Evolutionary conservation across 2,888 invertebrate species (phyloP).

Genomic region (Leptogaster cylindrica): DNA sequence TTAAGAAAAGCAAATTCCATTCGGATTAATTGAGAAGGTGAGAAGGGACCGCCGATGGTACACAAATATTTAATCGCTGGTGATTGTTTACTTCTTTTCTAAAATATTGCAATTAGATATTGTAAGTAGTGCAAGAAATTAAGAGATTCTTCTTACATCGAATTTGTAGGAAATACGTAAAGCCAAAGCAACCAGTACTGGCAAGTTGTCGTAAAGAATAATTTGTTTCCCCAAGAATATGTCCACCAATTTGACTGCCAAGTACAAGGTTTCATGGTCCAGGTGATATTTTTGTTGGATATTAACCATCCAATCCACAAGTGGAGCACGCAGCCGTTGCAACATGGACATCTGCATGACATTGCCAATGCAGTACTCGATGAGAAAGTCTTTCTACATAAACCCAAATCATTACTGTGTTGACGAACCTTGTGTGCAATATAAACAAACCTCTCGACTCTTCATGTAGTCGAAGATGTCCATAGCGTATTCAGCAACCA

Average conservation of each 20-base stretch:
- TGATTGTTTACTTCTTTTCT: conserved; percentile 93
- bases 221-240: conserved; percentile 76
- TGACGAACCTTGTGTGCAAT: no score
- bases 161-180: conserved; percentile 95
- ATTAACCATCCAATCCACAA: conserved; percentile 99
- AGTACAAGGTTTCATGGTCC: conserved; percentile 97
- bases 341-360: conserved; percentile 82
- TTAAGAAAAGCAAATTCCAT: conserved; percentile 91
- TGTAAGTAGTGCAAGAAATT: background rate
- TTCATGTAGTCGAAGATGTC: conserved; percentile 95
- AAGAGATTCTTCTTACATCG: no score
- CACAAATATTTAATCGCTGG: conserved; percentile 94
- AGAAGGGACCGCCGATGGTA: conserved; percentile 95
- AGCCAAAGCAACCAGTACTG: conserved; percentile 90
- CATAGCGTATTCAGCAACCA: conserved; percentile 88
- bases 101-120: conserved; percentile 49
- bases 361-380: conserved; percentile 82
- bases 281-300: conserved; percentile 96
- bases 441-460: conserved; percentile 73
- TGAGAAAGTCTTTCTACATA: conserved; percentile 70
- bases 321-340: conserved; percentile 86
- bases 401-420: conserved; percentile 6
- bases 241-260: conserved; percentile 95
- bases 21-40: conserved; percentile 78
- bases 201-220: conserved; percentile 82